Conservation (phyloP, 2,888 invertebrate species). For the Aleiodes alternator region DNA sequence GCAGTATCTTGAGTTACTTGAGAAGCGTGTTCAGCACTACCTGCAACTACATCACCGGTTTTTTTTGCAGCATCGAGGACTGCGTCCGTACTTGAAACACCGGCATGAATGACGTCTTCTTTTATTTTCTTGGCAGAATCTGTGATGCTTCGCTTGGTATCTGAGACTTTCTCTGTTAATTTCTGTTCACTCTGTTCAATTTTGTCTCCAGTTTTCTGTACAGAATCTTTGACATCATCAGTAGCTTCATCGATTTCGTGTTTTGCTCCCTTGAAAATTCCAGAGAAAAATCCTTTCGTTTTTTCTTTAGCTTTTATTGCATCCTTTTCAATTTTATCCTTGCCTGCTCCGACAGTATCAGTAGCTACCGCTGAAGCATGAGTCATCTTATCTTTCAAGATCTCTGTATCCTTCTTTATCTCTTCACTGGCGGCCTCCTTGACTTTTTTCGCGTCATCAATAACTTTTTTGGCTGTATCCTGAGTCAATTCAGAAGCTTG, state of each 20-base stretch:
- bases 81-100: slow-evolving; percentile 70
- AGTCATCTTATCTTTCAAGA: slow-evolving; percentile 41
- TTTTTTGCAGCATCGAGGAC: slow-evolving; percentile 50
- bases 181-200: slow-evolving; percentile 52
- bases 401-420: slow-evolving; percentile 51
- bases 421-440: slow-evolving; percentile 53
- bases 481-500: background rate
- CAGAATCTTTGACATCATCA: slow-evolving; percentile 57
- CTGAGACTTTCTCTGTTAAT: background rate
- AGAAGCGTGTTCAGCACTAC: slow-evolving; percentile 39
- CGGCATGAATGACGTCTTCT: slow-evolving; percentile 74
- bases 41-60: slow-evolving; percentile 57
- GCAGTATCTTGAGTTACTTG: slow-evolving; percentile 68
- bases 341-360: slow-evolving; percentile 46
- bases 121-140: slow-evolving; percentile 75
- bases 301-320: slow-evolving; percentile 40
- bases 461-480: background rate
- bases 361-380: slow-evolving; percentile 48
- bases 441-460: slow-evolving; percentile 38
- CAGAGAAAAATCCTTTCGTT: slow-evolving; percentile 61
- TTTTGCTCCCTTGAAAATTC: slow-evolving; percentile 63
- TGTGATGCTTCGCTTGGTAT: background rate
- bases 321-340: slow-evolving; percentile 47
- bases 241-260: slow-evolving; percentile 57
- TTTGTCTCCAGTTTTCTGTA: slow-evolving; percentile 57